Conservation (phyloP, 2,888 invertebrate genomes). For the Liopterus haemorrhoidalis region DNA sequence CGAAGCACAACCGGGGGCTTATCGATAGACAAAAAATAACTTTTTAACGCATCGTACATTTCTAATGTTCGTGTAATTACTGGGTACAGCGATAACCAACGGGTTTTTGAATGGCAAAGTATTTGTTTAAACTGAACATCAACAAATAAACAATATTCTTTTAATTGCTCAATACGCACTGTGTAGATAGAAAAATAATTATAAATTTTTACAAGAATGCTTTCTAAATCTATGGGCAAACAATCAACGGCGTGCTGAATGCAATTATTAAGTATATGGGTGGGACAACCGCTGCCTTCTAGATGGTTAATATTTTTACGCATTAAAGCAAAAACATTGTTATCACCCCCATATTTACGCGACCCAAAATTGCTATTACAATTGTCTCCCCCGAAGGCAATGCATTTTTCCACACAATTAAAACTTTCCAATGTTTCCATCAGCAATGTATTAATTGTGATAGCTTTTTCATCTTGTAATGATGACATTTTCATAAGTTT, state of each 20-base stretch:
- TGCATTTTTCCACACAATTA: constrained; percentile 17
- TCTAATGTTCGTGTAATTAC: constrained; percentile 27
- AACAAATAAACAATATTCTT: constrained; percentile 5
- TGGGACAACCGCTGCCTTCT: constrained; percentile 29
- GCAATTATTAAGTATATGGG: constrained; percentile 30
- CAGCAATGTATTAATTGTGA: constrained; percentile 6
- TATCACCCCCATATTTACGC: constrained; percentile 23
- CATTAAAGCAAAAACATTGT: constrained; percentile 26
- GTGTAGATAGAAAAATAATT: constrained; percentile 28
- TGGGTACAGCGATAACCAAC: constrained; percentile 29
- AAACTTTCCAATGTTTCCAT: constrained; percentile 11
- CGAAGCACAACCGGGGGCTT: constrained; percentile 32
- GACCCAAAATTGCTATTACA: constrained; percentile 31
- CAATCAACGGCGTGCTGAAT: constrained; percentile 27
- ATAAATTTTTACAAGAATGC: constrained; percentile 28
- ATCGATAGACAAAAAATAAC: constrained; percentile 40
- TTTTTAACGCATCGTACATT: constrained; percentile 27
- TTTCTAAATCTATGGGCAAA: constrained; percentile 30
- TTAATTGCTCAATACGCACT: constrained; percentile 16
- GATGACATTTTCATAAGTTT: constrained; percentile 22
- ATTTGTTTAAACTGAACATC: constrained; percentile 21
- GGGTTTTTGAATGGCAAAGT: constrained; percentile 26
- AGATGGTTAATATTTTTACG: constrained; percentile 23
- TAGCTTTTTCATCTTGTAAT: constrained; percentile 14
- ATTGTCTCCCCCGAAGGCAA: constrained; percentile 21